A percentile compares a stretch with the other conserved stretches of the same genome.
Conservation (phyloP, 64 coral and sea anemone species). For the Dendrophyllia cribrosa region DNA sequence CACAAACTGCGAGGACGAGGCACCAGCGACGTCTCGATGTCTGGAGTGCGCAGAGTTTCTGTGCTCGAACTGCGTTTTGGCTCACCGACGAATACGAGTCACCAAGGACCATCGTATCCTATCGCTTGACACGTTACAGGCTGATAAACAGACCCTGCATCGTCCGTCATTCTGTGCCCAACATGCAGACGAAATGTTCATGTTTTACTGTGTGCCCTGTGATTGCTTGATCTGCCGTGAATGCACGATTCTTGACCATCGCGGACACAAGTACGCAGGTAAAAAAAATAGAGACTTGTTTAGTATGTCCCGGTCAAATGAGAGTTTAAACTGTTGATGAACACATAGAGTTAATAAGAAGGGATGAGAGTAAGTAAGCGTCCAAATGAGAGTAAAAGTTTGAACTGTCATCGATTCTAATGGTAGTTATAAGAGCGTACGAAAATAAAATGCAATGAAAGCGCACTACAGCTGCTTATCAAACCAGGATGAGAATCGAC, state of each 20-base stretch:
- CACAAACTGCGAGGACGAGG: conserved; percentile 91
- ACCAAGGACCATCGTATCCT: conserved; percentile 96
- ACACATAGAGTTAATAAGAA: no score
- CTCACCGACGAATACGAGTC: conserved; percentile 90
- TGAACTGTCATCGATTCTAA: no score
- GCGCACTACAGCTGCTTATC: no score
- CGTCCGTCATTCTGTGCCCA: conserved; percentile 86
- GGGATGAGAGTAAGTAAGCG: no score
- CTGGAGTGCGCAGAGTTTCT: conserved; percentile 97
- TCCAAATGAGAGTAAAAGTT: no score
- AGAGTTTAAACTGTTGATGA: no score
- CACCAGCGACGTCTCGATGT: conserved; percentile 87
- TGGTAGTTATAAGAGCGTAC: no score
- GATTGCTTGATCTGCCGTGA: conserved; percentile 93
- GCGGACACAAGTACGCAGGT: conserved; percentile 94
- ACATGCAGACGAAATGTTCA: conserved; percentile 87
- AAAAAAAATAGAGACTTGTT: neutral
- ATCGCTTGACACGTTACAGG: conserved; percentile 87
- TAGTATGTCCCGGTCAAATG: no score
- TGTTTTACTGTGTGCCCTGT: conserved; percentile 88
- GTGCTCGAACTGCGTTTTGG: conserved; percentile 89
- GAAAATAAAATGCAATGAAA: no score
- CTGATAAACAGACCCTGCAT: conserved; percentile 85
- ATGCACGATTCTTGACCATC: conserved; percentile 93
- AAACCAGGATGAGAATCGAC: no score